Evolutionary conservation across 2,797 vertebrate species (phyloP).

Genomic region (Pygocentrus nattereri): DNA sequence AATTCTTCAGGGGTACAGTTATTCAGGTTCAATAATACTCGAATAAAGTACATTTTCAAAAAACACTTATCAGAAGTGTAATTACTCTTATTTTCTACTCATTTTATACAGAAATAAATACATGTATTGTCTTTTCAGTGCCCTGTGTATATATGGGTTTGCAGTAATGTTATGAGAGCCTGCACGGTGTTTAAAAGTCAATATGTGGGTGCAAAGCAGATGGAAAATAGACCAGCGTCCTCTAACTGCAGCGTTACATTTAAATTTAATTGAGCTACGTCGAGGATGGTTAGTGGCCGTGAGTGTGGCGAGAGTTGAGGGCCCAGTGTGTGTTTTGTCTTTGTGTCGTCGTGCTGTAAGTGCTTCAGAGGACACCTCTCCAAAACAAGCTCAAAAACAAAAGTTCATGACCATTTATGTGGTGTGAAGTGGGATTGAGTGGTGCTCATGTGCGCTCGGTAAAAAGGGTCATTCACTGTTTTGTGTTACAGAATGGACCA

Average conservation of each 20-base stretch:
- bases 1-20: too few relatives aligned
- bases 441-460: not conserved
- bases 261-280: not conserved
- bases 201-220: not conserved
- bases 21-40: too few relatives aligned
- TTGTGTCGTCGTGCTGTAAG: not conserved
- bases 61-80: too few relatives aligned
- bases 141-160: not conserved
- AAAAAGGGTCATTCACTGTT: constrained; percentile 1
- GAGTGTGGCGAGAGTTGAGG: not conserved
- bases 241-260: not conserved
- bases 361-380: not conserved
- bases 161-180: too few relatives aligned
- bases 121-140: too few relatives aligned
- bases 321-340: not conserved
- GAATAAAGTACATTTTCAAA: too few relatives aligned
- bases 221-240: not conserved
- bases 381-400: not conserved
- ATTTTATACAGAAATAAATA: too few relatives aligned
- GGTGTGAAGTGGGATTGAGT: constrained; percentile 16
- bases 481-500: constrained; percentile 72
- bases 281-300: not conserved
- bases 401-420: constrained; percentile 9
- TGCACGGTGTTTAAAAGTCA: not conserved
- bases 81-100: too few relatives aligned